Percentiles rank a stretch among this genome's conserved stretches.
Conservation (phyloP, 2,888 invertebrate species). For the Drepanosiphum platanoidis region DNA sequence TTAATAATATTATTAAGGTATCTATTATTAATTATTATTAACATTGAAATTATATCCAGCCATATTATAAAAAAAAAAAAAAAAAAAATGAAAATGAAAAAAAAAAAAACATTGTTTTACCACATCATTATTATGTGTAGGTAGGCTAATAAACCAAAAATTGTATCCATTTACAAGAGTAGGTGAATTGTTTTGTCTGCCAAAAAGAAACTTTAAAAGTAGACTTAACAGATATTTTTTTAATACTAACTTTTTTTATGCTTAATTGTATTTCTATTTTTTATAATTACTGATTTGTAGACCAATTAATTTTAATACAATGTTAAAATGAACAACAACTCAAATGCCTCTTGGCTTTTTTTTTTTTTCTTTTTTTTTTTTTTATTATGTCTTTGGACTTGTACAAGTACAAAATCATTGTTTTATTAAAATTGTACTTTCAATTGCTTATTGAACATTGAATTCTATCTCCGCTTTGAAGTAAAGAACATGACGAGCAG, state of each 20-base stretch:
- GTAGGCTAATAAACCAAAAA: slow-evolving; percentile 55
- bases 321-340: slow-evolving; percentile 53
- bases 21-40: slow-evolving; percentile 53
- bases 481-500: background rate
- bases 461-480: slow-evolving; percentile 27
- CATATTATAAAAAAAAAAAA: slow-evolving; percentile 47
- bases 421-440: slow-evolving; percentile 48
- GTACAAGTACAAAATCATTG: slow-evolving; percentile 44
- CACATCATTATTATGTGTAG: slow-evolving; percentile 35
- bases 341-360: slow-evolving; percentile 31
- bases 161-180: slow-evolving; percentile 31
- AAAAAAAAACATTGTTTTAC: slow-evolving; percentile 38
- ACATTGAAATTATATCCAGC: slow-evolving; percentile 43
- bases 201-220: slow-evolving; percentile 40
- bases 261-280: slow-evolving; percentile 61
- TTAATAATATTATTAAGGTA: slow-evolving; percentile 45
- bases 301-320: slow-evolving; percentile 50
- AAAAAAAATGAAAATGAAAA: too few relatives aligned
- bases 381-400: slow-evolving; percentile 25
- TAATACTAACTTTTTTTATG: slow-evolving; percentile 60
- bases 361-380: too few relatives aligned
- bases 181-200: slow-evolving; percentile 37
- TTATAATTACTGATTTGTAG: slow-evolving; percentile 50
- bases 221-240: slow-evolving; percentile 59
- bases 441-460: slow-evolving; percentile 10